phyloP scores from a whole-genome alignment of 2,888 invertebrate genomes.

The Gerris lacustris region DNA sequence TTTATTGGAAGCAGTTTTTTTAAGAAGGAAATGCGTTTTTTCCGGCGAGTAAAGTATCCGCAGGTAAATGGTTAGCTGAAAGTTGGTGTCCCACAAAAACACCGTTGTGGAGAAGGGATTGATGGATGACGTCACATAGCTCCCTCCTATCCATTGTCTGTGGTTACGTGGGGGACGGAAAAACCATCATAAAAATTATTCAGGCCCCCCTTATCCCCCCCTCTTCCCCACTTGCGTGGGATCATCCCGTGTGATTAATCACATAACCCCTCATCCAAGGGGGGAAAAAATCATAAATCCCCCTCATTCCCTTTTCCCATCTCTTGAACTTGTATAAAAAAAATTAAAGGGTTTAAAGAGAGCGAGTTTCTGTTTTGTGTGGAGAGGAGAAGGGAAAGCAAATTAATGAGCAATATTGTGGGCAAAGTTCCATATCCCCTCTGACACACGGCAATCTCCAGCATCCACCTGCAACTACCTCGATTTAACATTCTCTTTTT shows the following conservation, averaged over 20 bases:
- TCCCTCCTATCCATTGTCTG: background rate
- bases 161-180: background rate
- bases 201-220: background rate
- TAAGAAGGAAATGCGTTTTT: too few species aligned
- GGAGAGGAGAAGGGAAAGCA: background rate
- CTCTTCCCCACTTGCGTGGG: background rate
- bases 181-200: constrained; percentile 3
- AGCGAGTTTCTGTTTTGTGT: too few species aligned
- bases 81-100: too few species aligned
- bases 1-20: too few species aligned
- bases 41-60: too few species aligned
- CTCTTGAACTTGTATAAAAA: background rate
- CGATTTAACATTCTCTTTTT: too few species aligned
- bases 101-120: background rate
- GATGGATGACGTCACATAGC: background rate
- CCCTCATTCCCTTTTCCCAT: background rate
- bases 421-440: background rate
- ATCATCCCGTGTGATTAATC: background rate
- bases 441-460: background rate
- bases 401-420: constrained; percentile 1
- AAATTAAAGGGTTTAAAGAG: background rate
- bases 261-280: background rate
- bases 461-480: background rate
- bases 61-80: too few species aligned
- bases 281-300: background rate